Conservation (phyloP, 1,140 invertebrate genomes). For the Eupeodes corollae region DNA sequence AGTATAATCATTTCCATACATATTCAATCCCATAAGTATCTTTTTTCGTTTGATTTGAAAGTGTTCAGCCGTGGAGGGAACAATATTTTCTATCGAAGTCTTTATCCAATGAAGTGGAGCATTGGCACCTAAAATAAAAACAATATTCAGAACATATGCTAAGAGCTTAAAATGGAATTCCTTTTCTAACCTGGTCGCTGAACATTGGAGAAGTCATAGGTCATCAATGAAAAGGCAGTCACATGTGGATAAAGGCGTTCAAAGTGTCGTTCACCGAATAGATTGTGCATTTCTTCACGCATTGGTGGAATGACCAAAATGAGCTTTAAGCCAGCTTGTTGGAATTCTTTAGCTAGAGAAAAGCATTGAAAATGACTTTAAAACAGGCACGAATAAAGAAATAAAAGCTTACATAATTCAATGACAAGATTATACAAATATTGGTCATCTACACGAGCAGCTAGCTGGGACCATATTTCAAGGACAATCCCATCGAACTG, state of each 20-base stretch:
- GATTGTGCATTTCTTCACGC: slow-evolving; percentile 50
- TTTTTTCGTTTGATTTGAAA: slow-evolving; percentile 52
- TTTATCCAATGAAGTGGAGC: slow-evolving; percentile 75
- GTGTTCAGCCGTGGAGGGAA: slow-evolving; percentile 45
- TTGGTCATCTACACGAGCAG: slow-evolving; percentile 51
- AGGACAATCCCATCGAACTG: slow-evolving; percentile 78
- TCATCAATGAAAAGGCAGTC: slow-evolving; percentile 85
- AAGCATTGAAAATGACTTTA: background rate
- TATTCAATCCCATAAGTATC: slow-evolving; percentile 82
- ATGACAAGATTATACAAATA: slow-evolving; percentile 51
- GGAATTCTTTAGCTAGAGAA: slow-evolving; percentile 21
- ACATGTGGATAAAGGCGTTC: slow-evolving; percentile 63
- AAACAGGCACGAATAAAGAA: background rate
- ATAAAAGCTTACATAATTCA: slow-evolving; percentile 42
- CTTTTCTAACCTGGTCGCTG: slow-evolving; percentile 56
- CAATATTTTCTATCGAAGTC: slow-evolving; percentile 62
- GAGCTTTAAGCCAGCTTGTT: slow-evolving; percentile 42
- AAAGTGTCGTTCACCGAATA: slow-evolving; percentile 69
- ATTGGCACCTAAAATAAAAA: slow-evolving; percentile 55
- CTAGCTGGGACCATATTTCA: slow-evolving; percentile 79
- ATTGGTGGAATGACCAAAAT: slow-evolving; percentile 80
- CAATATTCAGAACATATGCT: background rate
- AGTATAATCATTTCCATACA: slow-evolving; percentile 85
- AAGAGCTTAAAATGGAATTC: slow-evolving; percentile 1
- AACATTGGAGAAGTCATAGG: slow-evolving; percentile 83